A percentile compares a stretch with the other conserved stretches of the same genome.
phyloP scores from a whole-genome alignment of 2,113 vertebrate species.

The Phasianus colchicus region DNA sequence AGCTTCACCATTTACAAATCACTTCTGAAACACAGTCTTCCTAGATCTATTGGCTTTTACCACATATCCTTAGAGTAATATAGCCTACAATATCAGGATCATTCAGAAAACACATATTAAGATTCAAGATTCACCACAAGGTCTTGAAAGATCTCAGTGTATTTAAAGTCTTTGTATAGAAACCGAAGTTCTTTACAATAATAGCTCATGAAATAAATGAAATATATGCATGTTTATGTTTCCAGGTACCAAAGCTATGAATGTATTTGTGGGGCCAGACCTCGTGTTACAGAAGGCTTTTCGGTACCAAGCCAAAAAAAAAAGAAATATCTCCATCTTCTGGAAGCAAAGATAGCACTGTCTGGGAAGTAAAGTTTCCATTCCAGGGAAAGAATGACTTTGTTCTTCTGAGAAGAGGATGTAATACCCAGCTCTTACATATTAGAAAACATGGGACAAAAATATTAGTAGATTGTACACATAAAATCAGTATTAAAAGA shows the following conservation, averaged over 20 bases:
- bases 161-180: not conserved
- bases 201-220: not conserved
- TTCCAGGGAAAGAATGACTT: not conserved
- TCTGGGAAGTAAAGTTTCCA: not conserved
- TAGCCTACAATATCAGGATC: not conserved
- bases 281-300: not conserved
- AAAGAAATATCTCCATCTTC: not conserved
- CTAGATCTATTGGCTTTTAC: not conserved
- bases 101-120: not conserved
- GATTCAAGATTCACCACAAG: not conserved
- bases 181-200: not conserved
- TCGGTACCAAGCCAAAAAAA: not conserved
- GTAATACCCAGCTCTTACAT: not conserved
- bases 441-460: not conserved
- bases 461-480: not conserved
- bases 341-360: not conserved
- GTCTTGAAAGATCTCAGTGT: not conserved
- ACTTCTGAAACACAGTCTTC: not conserved
- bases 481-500: not conserved
- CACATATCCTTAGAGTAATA: not conserved
- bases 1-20: not conserved
- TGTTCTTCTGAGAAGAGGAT: not conserved
- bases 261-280: not conserved
- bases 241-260: not conserved
- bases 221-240: not conserved